These are phyloP conservation scores for Drosophila pectinifera DNA, from an alignment of 1,140 invertebrate genomes.

Conservation along the genomic window DNA sequence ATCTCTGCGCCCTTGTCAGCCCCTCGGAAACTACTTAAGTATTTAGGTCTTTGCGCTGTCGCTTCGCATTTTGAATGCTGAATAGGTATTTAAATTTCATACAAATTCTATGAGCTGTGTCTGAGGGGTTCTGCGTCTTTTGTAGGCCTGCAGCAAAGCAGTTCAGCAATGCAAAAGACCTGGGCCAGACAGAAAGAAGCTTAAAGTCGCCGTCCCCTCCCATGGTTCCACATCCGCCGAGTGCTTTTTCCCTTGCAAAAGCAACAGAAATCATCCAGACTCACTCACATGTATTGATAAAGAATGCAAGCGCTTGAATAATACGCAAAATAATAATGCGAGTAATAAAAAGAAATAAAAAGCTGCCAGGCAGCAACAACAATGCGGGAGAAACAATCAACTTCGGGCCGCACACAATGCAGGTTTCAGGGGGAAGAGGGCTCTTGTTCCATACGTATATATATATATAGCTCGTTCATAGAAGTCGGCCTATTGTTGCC, in stretches of 20 bases:
- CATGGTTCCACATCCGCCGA: constrained; percentile 60
- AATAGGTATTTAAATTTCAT: too few relatives aligned
- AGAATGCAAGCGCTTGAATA: constrained; percentile 77
- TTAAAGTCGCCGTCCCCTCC: constrained; percentile 51
- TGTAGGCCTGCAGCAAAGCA: constrained; percentile 53
- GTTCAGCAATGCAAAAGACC: constrained; percentile 73
- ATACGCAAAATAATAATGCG: constrained; percentile 75
- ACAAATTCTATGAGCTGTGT: constrained; percentile 79
- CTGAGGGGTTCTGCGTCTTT: constrained; percentile 50
- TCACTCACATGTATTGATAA: constrained; percentile 57
- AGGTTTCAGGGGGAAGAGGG: constrained; percentile 38
- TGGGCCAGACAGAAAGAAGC: constrained; percentile 70
- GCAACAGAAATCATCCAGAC: constrained; percentile 49
- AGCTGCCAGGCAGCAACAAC: constrained; percentile 41
- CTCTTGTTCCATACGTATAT: constrained; percentile 30
- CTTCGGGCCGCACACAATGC: constrained; percentile 54
- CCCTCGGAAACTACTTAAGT: constrained; percentile 82
- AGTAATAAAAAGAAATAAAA: constrained; percentile 57
- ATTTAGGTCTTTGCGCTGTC: constrained; percentile 81
- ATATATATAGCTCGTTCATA: not conserved
- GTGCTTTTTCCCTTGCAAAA: constrained; percentile 36
- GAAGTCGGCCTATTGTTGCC: constrained; percentile 46
- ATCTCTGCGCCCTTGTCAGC: constrained; percentile 56
- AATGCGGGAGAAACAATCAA: constrained; percentile 68
- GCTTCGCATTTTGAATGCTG: constrained; percentile 82